phyloP scores from a whole-genome alignment of 1,140 invertebrate species.

The Plectus sambesii region DNA sequence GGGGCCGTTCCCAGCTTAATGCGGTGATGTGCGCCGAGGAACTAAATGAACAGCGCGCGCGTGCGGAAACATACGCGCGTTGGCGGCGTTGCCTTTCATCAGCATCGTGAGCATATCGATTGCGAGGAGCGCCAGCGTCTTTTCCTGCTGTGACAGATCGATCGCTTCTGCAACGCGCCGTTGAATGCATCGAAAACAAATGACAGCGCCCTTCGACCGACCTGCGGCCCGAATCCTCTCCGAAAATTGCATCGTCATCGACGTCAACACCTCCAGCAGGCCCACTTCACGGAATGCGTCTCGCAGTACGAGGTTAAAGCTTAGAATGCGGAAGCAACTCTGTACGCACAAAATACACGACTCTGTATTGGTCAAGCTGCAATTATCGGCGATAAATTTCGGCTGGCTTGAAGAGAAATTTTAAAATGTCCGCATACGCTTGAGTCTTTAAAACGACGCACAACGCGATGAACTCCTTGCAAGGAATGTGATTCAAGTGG shows the following conservation, averaged over 20 bases:
- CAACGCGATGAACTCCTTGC: conserved; percentile 91
- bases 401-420: conserved; percentile 16
- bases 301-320: conserved; percentile 81
- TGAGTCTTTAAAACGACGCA: conserved; percentile 77
- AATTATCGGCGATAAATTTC: conserved; percentile 11
- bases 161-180: conserved; percentile 5
- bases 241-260: no score
- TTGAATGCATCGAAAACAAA: conserved; percentile 7
- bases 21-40: no score
- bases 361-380: conserved; percentile 16
- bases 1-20: no score
- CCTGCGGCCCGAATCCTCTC: conserved; percentile 39
- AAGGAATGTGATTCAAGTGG: conserved; percentile 93
- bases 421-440: conserved; percentile 43
- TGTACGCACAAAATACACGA: conserved; percentile 73
- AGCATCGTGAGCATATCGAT: conserved; percentile 74
- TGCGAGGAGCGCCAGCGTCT: conserved; percentile 66
- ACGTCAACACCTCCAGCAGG: conserved; percentile 83
- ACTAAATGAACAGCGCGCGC: no score
- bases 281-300: conserved; percentile 96
- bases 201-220: conserved; percentile 33
- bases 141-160: conserved; percentile 44
- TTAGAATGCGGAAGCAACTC: conserved; percentile 47
- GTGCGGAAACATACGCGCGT: no score
- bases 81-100: conserved; percentile 65